These are phyloP conservation scores for Eupleurogrammus muticus DNA, from an alignment of 2,797 vertebrate species.

Conservation along the genomic window DNA sequence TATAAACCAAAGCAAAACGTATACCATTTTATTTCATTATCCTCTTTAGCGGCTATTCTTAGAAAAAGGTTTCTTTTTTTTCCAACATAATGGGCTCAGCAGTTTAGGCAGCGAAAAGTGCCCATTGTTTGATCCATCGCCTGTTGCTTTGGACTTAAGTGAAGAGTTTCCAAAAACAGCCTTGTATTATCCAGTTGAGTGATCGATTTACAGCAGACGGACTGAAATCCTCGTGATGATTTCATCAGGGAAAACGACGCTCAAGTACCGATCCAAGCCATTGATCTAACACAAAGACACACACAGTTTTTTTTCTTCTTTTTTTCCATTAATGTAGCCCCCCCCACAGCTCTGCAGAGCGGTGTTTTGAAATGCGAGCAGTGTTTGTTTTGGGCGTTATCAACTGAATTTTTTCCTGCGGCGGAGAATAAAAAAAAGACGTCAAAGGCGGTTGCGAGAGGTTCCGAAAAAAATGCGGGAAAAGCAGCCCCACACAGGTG, in stretches of 20 bases:
- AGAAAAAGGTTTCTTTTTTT: slow-evolving; percentile 7
- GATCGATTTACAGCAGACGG: slow-evolving; percentile 53
- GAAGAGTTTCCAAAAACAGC: slow-evolving; percentile 59
- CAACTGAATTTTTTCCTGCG: slow-evolving; percentile 1
- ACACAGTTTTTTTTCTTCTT: slow-evolving; percentile 5
- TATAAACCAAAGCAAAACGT: neutral
- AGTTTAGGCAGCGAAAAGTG: slow-evolving; percentile 34
- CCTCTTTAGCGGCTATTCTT: slow-evolving; percentile 3
- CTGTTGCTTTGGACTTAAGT: slow-evolving; percentile 35
- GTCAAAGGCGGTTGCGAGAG: neutral
- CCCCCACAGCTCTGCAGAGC: slow-evolving; percentile 5
- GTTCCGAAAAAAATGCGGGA: neutral
- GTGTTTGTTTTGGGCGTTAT: slow-evolving; percentile 1
- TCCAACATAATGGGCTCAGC: neutral
- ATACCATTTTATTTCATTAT: neutral
- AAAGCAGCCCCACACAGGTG: neutral
- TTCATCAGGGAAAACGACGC: slow-evolving; percentile 15
- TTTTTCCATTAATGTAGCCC: neutral
- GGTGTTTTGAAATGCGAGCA: slow-evolving; percentile 12
- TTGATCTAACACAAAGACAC: slow-evolving; percentile 34
- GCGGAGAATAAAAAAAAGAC: neutral
- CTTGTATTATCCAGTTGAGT: slow-evolving; percentile 41
- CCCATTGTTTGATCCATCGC: slow-evolving; percentile 37
- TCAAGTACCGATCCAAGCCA: slow-evolving; percentile 21
- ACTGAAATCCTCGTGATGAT: slow-evolving; percentile 18